phyloP scores from a whole-genome alignment of 2,797 vertebrate genomes.

The Gadopsis marmoratus region DNA sequence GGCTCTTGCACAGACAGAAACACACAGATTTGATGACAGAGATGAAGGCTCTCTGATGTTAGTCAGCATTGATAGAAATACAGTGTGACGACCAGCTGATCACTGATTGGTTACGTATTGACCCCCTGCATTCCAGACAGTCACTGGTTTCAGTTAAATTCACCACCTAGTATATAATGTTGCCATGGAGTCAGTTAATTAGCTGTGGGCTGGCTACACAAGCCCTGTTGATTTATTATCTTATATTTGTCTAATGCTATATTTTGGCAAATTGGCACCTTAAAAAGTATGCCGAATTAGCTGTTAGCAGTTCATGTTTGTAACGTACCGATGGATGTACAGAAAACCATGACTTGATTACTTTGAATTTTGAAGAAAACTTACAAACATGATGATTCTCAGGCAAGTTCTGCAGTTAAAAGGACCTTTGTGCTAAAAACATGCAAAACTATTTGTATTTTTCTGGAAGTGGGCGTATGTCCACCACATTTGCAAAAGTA shows the following conservation, averaged over 20 bases:
- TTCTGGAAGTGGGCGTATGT: neutral
- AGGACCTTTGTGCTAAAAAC: neutral
- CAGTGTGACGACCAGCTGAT: neutral
- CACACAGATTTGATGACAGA: neutral
- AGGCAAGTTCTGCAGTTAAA: neutral
- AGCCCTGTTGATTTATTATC: too few species aligned
- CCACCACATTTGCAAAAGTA: neutral
- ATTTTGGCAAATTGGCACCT: too few species aligned
- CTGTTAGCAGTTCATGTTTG: neutral
- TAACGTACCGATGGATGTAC: neutral
- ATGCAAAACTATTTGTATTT: too few species aligned
- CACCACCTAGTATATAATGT: too few species aligned
- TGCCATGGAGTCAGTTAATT: too few species aligned
- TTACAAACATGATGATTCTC: neutral
- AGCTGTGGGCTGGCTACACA: too few species aligned
- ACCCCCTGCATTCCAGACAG: neutral
- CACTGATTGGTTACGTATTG: neutral
- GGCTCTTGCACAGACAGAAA: neutral
- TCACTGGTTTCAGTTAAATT: too few species aligned
- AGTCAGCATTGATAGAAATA: neutral
- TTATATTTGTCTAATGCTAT: too few species aligned
- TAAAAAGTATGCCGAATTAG: neutral
- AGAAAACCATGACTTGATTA: neutral
- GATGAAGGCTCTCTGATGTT: neutral
- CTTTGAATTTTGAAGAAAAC: neutral